Conservation (phyloP, 2,113 vertebrate species). For the Myiagra hebetior region DNA sequence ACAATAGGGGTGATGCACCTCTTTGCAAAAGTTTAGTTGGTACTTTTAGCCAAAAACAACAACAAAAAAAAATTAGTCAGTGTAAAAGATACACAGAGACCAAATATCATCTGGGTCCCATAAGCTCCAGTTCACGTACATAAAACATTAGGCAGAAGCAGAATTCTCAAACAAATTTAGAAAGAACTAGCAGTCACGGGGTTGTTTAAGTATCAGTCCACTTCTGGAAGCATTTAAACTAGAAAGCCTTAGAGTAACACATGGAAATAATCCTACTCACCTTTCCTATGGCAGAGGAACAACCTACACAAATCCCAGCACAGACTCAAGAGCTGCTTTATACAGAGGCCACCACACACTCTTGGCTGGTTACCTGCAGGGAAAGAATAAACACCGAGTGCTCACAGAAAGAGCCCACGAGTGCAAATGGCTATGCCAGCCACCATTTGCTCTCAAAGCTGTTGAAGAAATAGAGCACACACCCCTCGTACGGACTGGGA, state of each 20-base stretch:
- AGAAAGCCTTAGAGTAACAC: background rate
- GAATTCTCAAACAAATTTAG: background rate
- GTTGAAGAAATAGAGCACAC: background rate
- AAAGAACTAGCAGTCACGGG: background rate
- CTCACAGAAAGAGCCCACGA: background rate
- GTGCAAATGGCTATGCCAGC: background rate
- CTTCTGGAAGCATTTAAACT: background rate
- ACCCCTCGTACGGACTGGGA: background rate
- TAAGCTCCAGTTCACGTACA: background rate
- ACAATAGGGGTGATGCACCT: background rate
- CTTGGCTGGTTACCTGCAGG: conserved; percentile 9
- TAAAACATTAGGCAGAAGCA: background rate
- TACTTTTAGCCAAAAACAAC: background rate
- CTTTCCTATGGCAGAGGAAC: background rate
- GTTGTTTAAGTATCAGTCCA: background rate
- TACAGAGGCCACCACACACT: background rate
- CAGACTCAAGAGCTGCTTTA: background rate
- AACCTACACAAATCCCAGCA: background rate
- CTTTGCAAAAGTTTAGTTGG: background rate
- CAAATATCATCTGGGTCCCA: background rate
- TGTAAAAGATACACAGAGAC: background rate
- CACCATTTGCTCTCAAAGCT: background rate
- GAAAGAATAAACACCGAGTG: background rate
- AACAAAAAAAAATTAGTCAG: background rate
- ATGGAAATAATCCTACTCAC: conserved; percentile 44